Percentiles rank a stretch among this genome's conserved stretches.
Conservation (phyloP, 2,797 vertebrate genomes). For the Emydoidea blandingii region DNA sequence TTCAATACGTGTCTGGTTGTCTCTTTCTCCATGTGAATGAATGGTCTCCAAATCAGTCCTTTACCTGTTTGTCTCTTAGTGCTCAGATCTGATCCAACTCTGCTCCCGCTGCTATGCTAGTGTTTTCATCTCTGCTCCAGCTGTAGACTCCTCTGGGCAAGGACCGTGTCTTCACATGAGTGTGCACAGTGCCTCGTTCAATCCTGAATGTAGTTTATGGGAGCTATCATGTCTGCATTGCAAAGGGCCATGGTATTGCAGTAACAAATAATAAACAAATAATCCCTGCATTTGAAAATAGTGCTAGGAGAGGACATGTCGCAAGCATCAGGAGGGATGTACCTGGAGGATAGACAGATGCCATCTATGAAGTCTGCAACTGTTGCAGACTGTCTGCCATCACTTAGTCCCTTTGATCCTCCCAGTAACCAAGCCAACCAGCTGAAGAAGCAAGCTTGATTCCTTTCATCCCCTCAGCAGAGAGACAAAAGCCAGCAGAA, state of each 20-base stretch:
- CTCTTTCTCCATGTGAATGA: neutral
- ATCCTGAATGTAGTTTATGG: rapidly evolving
- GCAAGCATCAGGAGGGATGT: neutral
- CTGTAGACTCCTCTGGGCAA: neutral
- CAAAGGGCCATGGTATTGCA: too few species aligned
- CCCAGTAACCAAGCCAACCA: neutral
- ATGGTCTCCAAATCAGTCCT: neutral
- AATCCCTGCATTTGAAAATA: neutral
- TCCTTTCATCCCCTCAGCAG: neutral
- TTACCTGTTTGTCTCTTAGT: rapidly evolving
- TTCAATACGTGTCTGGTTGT: too few species aligned
- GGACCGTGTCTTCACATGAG: neutral
- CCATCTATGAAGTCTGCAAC: neutral
- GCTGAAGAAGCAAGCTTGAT: neutral
- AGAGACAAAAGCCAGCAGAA: neutral
- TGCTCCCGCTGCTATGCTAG: neutral
- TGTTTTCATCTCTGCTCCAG: neutral
- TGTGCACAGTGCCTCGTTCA: rapidly evolving
- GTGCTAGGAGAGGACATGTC: neutral
- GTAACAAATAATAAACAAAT: neutral
- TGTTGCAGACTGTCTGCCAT: rapidly evolving
- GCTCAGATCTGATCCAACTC: rapidly evolving
- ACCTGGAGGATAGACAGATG: neutral
- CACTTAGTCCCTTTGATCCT: neutral
- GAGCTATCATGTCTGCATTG: neutral